A percentile compares a stretch with the other conserved stretches of the same genome.
phyloP scores from a whole-genome alignment of 64 coral and sea anemone species.

The Dendronephthya gigantea region DNA sequence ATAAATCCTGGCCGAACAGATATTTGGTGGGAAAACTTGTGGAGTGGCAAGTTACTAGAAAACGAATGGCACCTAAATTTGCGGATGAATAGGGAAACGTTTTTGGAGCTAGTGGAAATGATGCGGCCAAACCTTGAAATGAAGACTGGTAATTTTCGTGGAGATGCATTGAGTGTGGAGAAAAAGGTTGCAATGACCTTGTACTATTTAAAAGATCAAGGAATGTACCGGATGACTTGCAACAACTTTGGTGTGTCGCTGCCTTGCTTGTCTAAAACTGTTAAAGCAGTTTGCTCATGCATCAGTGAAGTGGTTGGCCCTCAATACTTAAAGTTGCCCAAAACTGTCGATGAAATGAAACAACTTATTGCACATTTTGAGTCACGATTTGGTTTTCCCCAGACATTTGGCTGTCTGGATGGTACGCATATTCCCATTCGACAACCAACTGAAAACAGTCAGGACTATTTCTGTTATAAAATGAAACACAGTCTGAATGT shows the following conservation, averaged over 20 bases:
- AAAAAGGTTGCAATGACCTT: conserved; percentile 16
- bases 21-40: conserved; percentile 18
- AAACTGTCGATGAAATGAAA: conserved; percentile 41
- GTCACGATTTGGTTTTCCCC: conserved; percentile 45
- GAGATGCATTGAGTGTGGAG: conserved; percentile 27
- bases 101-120: conserved; percentile 34
- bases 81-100: conserved; percentile 30
- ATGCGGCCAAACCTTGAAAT: conserved; percentile 16
- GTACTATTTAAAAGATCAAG: conserved; percentile 29
- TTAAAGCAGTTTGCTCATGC: conserved; percentile 20
- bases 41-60: conserved; percentile 17
- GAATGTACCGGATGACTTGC: conserved; percentile 30
- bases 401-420: conserved; percentile 45
- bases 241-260: conserved; percentile 33
- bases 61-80: conserved; percentile 30
- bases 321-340: conserved; percentile 41
- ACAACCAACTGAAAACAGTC: conserved; percentile 35
- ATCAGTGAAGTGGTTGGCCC: conserved; percentile 35
- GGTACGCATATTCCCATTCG: conserved; percentile 40
- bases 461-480: conserved; percentile 46
- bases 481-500: conserved; percentile 48
- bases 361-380: conserved; percentile 36
- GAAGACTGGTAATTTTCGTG: conserved; percentile 32
- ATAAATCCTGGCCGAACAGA: conserved; percentile 1
- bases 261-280: conserved; percentile 30